Evolutionary conservation across 2,888 invertebrate genomes (phyloP).

Genomic region (Chalcosyrphus nemorum): DNA sequence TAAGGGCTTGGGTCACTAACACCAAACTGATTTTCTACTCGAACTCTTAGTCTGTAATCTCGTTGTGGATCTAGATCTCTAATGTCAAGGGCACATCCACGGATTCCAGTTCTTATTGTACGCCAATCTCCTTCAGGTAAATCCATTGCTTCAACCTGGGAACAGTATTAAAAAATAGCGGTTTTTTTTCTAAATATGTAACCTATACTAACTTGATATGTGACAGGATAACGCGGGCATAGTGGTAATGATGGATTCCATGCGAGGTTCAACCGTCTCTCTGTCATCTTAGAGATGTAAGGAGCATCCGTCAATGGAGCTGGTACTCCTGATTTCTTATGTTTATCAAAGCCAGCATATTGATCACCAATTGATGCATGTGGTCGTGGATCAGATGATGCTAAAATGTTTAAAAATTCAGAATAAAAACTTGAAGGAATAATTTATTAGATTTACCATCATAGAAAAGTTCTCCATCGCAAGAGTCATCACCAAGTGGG

Average conservation of each 20-base stretch:
- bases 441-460: conserved; percentile 84
- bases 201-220: conserved; percentile 88
- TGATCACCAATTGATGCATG: conserved; percentile 89
- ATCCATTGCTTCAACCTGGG: conserved; percentile 93
- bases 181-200: too few relatives aligned
- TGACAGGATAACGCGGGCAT: conserved; percentile 93
- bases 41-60: conserved; percentile 97
- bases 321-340: conserved; percentile 91
- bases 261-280: conserved; percentile 92
- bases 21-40: conserved; percentile 98
- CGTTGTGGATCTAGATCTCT: conserved; percentile 94
- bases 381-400: conserved; percentile 84
- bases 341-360: conserved; percentile 92
- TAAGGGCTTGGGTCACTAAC: conserved; percentile 98
- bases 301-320: conserved; percentile 95
- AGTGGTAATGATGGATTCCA: conserved; percentile 97
- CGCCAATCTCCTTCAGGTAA: conserved; percentile 96
- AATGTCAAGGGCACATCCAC: conserved; percentile 95
- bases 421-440: too few relatives aligned
- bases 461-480: conserved; percentile 90
- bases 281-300: conserved; percentile 95
- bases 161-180: background rate
- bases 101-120: conserved; percentile 91
- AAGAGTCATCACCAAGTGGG: conserved; percentile 91
- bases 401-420: background rate